These are phyloP conservation scores for Eubasilissa splendida DNA, from an alignment of 2,888 invertebrate species.

Conservation along the genomic window DNA sequence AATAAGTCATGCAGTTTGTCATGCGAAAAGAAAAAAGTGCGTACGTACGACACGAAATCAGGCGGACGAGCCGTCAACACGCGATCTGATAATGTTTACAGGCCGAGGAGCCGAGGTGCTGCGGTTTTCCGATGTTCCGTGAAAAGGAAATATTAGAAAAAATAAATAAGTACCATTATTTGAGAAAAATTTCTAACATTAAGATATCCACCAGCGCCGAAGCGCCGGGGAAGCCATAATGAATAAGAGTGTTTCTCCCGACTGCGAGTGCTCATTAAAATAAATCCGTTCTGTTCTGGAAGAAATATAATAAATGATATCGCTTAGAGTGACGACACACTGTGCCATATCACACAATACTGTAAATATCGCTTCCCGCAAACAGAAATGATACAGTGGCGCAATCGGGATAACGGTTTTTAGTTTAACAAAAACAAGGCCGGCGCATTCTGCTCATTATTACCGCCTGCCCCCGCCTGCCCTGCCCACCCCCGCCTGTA, in stretches of 20 bases:
- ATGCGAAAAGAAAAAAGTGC: not conserved
- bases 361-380: not conserved
- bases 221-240: slow-evolving; percentile 38
- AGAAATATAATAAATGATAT: slow-evolving; percentile 40
- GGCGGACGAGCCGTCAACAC: not conserved
- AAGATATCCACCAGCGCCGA: slow-evolving; percentile 30
- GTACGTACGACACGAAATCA: not conserved
- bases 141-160: slow-evolving; percentile 31
- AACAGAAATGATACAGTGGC: slow-evolving; percentile 21
- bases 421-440: slow-evolving; percentile 15
- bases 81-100: not conserved
- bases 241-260: slow-evolving; percentile 40
- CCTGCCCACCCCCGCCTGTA: not conserved
- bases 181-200: slow-evolving; percentile 42
- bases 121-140: slow-evolving; percentile 12
- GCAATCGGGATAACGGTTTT: slow-evolving; percentile 27
- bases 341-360: slow-evolving; percentile 34
- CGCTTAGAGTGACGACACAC: slow-evolving; percentile 38
- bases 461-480: not conserved
- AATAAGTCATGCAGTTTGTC: not conserved
- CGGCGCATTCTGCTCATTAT: slow-evolving; percentile 25
- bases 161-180: slow-evolving; percentile 40
- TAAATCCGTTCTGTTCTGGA: slow-evolving; percentile 41
- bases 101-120: not conserved
- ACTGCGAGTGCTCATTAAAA: slow-evolving; percentile 45